phyloP scores from a whole-genome alignment of 2,888 invertebrate genomes.

The Polymixis lichenea region DNA sequence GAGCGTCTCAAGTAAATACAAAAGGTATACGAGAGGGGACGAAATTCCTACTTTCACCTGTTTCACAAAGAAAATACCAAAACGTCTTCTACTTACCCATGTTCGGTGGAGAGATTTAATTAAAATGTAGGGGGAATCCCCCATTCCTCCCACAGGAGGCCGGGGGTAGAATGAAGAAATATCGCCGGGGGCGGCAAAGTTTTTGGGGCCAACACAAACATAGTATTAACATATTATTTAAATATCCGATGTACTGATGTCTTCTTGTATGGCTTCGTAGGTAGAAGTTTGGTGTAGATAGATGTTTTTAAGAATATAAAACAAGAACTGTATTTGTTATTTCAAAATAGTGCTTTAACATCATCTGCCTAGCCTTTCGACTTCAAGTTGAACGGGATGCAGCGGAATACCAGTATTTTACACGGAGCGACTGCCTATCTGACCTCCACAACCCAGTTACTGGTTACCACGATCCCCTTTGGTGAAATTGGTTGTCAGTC shows the following conservation, averaged over 20 bases:
- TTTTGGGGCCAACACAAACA: slow-evolving; percentile 87
- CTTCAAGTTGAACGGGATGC: too few relatives aligned
- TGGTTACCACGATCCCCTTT: too few relatives aligned
- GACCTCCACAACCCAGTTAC: too few relatives aligned
- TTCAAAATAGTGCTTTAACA: background rate
- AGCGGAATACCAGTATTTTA: too few relatives aligned
- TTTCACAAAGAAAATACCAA: slow-evolving; percentile 86
- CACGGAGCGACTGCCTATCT: too few relatives aligned
- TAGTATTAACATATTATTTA: slow-evolving; percentile 89
- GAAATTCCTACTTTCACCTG: slow-evolving; percentile 75
- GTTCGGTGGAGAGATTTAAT: slow-evolving; percentile 87
- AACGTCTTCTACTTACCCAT: slow-evolving; percentile 80
- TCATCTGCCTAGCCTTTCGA: too few relatives aligned
- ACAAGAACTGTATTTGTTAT: background rate
- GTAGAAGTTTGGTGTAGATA: slow-evolving; percentile 7
- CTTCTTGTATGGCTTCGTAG: slow-evolving; percentile 22
- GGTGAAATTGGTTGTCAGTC: too few relatives aligned
- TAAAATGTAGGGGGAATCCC: slow-evolving; percentile 81
- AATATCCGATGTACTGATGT: slow-evolving; percentile 73
- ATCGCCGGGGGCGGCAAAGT: slow-evolving; percentile 78
- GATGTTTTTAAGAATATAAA: background rate
- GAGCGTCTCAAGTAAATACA: slow-evolving; percentile 49
- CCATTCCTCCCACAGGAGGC: slow-evolving; percentile 36
- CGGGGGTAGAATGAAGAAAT: slow-evolving; percentile 80
- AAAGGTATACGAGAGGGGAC: slow-evolving; percentile 53